Percentiles rank a stretch among this genome's conserved stretches.
Conservation (phyloP, 1,140 invertebrate species). For the Drosophila dunni region DNA sequence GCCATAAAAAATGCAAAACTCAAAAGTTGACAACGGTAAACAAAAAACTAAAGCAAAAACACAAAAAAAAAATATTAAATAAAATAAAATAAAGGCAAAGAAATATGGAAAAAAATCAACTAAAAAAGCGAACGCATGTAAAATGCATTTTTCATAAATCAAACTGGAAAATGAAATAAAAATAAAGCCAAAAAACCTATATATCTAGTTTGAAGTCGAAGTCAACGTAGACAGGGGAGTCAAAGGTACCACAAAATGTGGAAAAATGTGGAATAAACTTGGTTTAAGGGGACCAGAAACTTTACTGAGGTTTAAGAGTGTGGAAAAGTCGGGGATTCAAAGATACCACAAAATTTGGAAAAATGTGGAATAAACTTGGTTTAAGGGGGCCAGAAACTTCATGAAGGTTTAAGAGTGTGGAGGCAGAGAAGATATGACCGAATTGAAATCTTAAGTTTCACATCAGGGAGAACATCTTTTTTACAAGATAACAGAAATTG, state of each 20-base stretch:
- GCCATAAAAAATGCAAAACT: constrained; percentile 45
- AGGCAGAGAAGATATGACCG: no score
- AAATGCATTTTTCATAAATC: constrained; percentile 66
- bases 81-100: constrained; percentile 9
- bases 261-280: neutral
- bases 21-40: constrained; percentile 57
- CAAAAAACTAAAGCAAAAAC: constrained; percentile 30
- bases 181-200: neutral
- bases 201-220: neutral
- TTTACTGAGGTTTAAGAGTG: no score
- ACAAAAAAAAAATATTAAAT: neutral
- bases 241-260: constrained; percentile 8
- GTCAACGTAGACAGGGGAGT: neutral
- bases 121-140: constrained; percentile 40
- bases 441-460: no score
- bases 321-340: no score
- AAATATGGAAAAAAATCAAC: neutral
- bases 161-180: constrained; percentile 25
- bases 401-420: no score
- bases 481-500: no score
- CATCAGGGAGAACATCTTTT: no score
- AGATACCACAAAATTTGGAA: no score
- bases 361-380: neutral
- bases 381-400: no score
- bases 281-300: no score